phyloP scores from a whole-genome alignment of 1,140 invertebrate genomes.

The Drosophila lini region DNA sequence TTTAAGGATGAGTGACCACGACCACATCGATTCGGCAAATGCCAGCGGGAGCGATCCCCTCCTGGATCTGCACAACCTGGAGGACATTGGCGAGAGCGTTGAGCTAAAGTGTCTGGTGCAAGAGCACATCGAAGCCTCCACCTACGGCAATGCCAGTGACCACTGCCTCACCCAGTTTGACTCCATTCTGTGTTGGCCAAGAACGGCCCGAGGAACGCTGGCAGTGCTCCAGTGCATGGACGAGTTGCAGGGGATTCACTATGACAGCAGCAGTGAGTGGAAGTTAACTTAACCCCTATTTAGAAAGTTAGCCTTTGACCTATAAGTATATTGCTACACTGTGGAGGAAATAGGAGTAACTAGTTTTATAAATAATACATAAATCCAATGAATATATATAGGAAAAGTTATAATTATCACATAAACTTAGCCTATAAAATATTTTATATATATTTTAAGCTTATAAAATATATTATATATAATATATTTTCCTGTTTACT shows the following conservation, averaged over 20 bases:
- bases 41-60: slow-evolving; percentile 49
- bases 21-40: slow-evolving; percentile 25
- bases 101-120: slow-evolving; percentile 78
- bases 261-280: slow-evolving; percentile 89
- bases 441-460: no score
- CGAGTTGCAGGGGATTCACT: slow-evolving; percentile 90
- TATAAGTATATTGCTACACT: neutral
- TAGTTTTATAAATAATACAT: no score
- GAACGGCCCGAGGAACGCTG: slow-evolving; percentile 87
- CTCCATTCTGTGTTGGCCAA: slow-evolving; percentile 91
- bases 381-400: no score
- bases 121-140: slow-evolving; percentile 68
- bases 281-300: neutral
- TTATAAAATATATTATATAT: no score
- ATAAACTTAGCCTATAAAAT: no score
- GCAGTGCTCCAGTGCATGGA: slow-evolving; percentile 90
- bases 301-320: slow-evolving; percentile 18
- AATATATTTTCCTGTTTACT: neutral
- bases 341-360: neutral
- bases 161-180: slow-evolving; percentile 89
- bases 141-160: slow-evolving; percentile 72
- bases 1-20: slow-evolving; percentile 36
- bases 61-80: slow-evolving; percentile 47
- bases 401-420: no score
- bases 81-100: slow-evolving; percentile 75